These are phyloP conservation scores for Hetaerina titia DNA, from an alignment of 2,888 invertebrate genomes.

Conservation along the genomic window DNA sequence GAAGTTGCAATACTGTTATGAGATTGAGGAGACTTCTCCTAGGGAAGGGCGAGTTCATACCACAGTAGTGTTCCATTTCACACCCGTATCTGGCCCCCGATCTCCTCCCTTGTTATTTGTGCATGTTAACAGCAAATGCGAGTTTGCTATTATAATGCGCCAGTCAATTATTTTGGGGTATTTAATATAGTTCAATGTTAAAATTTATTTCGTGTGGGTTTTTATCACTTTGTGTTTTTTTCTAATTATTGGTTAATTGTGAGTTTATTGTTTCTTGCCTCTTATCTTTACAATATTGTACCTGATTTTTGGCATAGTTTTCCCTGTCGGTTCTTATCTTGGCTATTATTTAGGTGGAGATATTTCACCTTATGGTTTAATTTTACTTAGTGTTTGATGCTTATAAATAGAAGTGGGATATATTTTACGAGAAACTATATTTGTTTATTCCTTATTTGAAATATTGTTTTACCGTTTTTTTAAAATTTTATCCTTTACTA, in stretches of 20 bases:
- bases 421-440: constrained; percentile 78
- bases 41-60: too few relatives aligned
- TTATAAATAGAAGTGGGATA: constrained; percentile 80
- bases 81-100: too few relatives aligned
- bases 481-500: constrained; percentile 81
- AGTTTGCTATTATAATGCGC: too few relatives aligned
- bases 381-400: constrained; percentile 80
- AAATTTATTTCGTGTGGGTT: constrained; percentile 79
- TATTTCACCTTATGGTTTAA: constrained; percentile 72
- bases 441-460: constrained; percentile 79
- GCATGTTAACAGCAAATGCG: too few relatives aligned
- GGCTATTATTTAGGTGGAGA: too few relatives aligned
- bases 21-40: too few relatives aligned
- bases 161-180: constrained; percentile 83
- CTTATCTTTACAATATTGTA: constrained; percentile 79
- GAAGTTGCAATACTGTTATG: too few relatives aligned
- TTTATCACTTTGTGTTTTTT: constrained; percentile 79
- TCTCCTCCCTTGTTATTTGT: too few relatives aligned
- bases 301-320: constrained; percentile 76
- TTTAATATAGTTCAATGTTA: constrained; percentile 82
- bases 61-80: too few relatives aligned
- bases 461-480: constrained; percentile 79
- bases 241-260: constrained; percentile 79
- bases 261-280: constrained; percentile 79
- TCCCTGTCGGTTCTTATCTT: constrained; percentile 76